Evolutionary conservation across 2,888 invertebrate species (phyloP).

Genomic region (Luperina testacea): DNA sequence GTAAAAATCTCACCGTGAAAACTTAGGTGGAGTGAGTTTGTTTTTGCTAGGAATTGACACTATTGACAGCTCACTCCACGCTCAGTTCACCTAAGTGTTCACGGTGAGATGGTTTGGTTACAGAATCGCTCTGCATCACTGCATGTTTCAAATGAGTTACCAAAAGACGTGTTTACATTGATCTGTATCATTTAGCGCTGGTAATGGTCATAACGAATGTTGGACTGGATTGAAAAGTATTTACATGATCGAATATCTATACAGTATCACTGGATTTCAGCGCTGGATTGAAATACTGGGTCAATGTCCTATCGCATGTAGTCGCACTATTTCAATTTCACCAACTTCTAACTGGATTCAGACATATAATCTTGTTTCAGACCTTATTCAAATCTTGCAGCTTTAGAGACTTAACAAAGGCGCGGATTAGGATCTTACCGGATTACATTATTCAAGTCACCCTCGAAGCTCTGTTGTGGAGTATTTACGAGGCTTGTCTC

Average conservation of each 20-base stretch:
- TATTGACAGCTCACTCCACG: no score
- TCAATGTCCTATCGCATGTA: neutral
- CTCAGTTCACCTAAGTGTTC: no score
- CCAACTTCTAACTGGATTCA: conserved; percentile 25
- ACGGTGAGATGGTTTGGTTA: no score
- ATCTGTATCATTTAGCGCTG: neutral
- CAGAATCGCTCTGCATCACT: no score
- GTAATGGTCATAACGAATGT: no score
- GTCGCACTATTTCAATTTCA: conserved; percentile 12
- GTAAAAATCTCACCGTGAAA: no score
- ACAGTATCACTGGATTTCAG: neutral
- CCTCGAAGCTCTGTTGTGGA: conserved; percentile 21
- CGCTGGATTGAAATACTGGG: neutral
- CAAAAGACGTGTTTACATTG: neutral
- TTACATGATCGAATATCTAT: neutral
- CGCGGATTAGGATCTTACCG: conserved; percentile 48
- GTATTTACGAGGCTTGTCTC: conserved; percentile 46
- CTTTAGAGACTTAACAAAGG: conserved; percentile 45
- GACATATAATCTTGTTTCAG: conserved; percentile 49
- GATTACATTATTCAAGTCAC: conserved; percentile 47
- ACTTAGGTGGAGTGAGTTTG: no score
- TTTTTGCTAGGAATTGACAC: no score
- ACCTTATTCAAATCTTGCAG: conserved; percentile 26
- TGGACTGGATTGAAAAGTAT: neutral
- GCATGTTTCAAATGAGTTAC: conserved; percentile 15